Conservation (phyloP, 2,113 vertebrate species). For the Gasterosteus aculeatus region DNA sequence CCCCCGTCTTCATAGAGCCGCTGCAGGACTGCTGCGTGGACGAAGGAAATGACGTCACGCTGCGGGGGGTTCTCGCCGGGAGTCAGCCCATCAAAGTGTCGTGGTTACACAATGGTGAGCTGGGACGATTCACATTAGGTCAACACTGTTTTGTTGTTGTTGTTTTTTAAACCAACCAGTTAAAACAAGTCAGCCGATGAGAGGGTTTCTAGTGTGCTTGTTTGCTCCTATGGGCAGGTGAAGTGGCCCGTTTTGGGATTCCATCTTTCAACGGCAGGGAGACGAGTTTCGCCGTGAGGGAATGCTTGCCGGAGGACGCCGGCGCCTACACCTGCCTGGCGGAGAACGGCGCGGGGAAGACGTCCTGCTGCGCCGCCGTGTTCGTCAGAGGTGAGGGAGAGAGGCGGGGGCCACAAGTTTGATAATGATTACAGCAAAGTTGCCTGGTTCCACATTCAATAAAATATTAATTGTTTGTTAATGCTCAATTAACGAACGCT, state of each 20-base stretch:
- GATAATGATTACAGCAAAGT: neutral
- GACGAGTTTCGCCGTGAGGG: conserved; percentile 70
- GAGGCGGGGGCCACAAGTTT: neutral
- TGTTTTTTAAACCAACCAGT: too few relatives aligned
- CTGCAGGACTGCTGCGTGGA: conserved; percentile 73
- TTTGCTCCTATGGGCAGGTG: conserved; percentile 64
- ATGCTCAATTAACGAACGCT: too few relatives aligned
- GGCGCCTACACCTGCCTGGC: conserved; percentile 81
- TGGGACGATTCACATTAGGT: neutral
- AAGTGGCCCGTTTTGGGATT: conserved; percentile 69
- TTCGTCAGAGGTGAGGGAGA: conserved; percentile 66
- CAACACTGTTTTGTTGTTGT: neutral
- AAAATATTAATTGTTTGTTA: neutral
- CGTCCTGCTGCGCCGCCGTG: conserved; percentile 78
- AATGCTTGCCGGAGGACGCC: conserved; percentile 80
- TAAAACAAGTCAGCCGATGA: neutral
- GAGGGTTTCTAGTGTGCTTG: conserved; percentile 11
- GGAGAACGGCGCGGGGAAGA: conserved; percentile 77
- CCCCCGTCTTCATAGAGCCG: conserved; percentile 68
- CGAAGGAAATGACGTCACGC: conserved; percentile 71
- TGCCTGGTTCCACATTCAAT: neutral
- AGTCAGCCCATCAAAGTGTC: conserved; percentile 70
- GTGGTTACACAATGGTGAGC: conserved; percentile 82
- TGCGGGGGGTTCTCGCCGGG: conserved; percentile 68
- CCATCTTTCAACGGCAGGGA: conserved; percentile 58